Conservation (phyloP, 2,888 invertebrate genomes). For the Synanthedon andrenaeformis region DNA sequence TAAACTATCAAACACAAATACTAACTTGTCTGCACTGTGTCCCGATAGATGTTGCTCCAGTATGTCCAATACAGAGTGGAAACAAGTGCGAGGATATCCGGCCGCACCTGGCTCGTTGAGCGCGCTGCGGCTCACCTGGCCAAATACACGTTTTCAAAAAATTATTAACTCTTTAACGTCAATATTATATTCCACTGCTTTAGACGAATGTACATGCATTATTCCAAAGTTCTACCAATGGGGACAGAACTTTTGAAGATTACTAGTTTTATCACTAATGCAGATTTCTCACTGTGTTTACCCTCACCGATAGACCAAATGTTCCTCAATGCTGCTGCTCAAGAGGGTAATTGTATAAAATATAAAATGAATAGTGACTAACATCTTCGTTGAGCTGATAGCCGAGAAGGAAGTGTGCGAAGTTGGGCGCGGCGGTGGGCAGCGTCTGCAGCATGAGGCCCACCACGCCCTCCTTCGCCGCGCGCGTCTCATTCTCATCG, state of each 20-base stretch:
- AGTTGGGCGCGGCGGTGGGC: constrained; percentile 82
- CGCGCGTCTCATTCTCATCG: constrained; percentile 22
- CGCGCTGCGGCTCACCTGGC: constrained; percentile 78
- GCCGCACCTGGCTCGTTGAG: constrained; percentile 83
- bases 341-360: too few species aligned
- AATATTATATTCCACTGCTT: too few species aligned
- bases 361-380: not conserved
- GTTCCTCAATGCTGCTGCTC: too few species aligned
- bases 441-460: constrained; percentile 82
- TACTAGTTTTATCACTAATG: not conserved
- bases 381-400: constrained; percentile 85
- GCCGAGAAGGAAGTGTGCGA: constrained; percentile 89
- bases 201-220: too few species aligned
- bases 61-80: constrained; percentile 81
- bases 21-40: constrained; percentile 28
- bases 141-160: not conserved
- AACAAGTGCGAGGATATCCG: constrained; percentile 79
- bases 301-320: too few species aligned
- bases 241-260: too few species aligned
- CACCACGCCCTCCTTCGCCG: constrained; percentile 79
- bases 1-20: not conserved
- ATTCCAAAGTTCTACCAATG: too few species aligned
- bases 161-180: too few species aligned
- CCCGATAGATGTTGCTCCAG: constrained; percentile 74
- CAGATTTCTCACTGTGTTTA: not conserved